Base-by-base conservation (phyloP, 1,140 invertebrate species). In the Dendroctonus ponderosae region DNA sequence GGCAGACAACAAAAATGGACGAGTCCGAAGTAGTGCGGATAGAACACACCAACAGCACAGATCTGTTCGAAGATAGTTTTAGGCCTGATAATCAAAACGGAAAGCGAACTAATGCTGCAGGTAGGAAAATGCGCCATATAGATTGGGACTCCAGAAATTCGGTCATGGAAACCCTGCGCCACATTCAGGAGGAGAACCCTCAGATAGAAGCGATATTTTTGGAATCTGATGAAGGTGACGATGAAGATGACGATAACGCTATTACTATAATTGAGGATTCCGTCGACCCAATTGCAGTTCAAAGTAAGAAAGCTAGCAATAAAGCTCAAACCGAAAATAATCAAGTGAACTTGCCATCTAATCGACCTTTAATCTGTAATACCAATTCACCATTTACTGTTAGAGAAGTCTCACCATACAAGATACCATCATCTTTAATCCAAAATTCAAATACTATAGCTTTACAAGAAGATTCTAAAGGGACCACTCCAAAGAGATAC, bases 191-290 rank as follows among this genome's bases (percentile, higher is more conserved):
- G 37, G 42, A 63, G 12, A 63, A 63, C 40, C 61, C 61, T 5
- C 61, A 63, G 39, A 56, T 63, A 14, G 61, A 63, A 44, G 48
- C 61, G 7, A 40, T 63, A 37, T 63, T 63, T 46, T 46, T 63
- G 6, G 61, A 53, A 5, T 53, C 50, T 9, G 61, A 63, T 40
- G 49, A 52, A 15, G 59, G 52, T 12, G 46, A 46, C 3, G 50
- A 52, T 26, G 26, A 26, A 3, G 26, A 26, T 26, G 26, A 26
- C 26, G 26, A 26, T 26, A 26, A 26, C 26, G 26, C 1, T 26
- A 26, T 2, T 2, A 1, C 26, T 26, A 26, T 26, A 26, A 26
- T 26, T 1, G 26, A 26, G 26, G 26, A 26, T 1, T 26, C 26
- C 26, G 26, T 26, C 4, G 44, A 46, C 12, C 44, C 44, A 9